Conservation (phyloP, 2,797 vertebrate species). For the Sebastes elongatus region DNA sequence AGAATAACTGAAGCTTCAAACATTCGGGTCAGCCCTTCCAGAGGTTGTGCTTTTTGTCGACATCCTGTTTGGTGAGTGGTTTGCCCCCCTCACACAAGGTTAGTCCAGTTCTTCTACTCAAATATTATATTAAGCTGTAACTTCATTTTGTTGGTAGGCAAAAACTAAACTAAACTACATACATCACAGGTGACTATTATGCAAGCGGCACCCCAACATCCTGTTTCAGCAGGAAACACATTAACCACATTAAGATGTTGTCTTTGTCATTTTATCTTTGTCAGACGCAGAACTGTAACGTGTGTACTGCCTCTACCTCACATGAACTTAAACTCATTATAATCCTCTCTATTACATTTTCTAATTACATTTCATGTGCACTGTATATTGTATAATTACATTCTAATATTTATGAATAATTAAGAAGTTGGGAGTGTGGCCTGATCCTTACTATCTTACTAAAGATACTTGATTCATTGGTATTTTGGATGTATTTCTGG, state of each 20-base stretch:
- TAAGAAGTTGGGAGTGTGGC: background rate
- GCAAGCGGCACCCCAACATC: constrained; percentile 27
- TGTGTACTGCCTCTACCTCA: background rate
- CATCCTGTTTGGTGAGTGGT: constrained; percentile 40
- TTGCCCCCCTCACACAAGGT: constrained; percentile 12
- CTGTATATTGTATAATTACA: background rate
- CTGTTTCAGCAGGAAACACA: constrained; percentile 57
- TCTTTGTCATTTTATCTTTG: background rate
- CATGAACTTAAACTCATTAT: background rate
- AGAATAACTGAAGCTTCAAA: too few relatives aligned
- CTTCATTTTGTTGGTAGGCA: background rate
- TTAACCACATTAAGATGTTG: constrained; percentile 49
- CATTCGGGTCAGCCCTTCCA: background rate
- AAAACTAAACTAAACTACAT: background rate
- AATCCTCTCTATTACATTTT: background rate
- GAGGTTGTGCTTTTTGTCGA: constrained; percentile 21
- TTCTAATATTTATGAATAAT: background rate
- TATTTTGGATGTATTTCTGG: background rate
- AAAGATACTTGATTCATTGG: background rate
- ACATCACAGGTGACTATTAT: background rate
- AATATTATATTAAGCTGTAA: background rate
- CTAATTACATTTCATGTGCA: background rate
- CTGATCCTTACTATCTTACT: background rate
- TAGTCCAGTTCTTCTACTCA: constrained; percentile 14
- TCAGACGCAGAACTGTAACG: background rate